phyloP scores from a whole-genome alignment of 2,797 vertebrate genomes.

The Clangula hyemalis region DNA sequence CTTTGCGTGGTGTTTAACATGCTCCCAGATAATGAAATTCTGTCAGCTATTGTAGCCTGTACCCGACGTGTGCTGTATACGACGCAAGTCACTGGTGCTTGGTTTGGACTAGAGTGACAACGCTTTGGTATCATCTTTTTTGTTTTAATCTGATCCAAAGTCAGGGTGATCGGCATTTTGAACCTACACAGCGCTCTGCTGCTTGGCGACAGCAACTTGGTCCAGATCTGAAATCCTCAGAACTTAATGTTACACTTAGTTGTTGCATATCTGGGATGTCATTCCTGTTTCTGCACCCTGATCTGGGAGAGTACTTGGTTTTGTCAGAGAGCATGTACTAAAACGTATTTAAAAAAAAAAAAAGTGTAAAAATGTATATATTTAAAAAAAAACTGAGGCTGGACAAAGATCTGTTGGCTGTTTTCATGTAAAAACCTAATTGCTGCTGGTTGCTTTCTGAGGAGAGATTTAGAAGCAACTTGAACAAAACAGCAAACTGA shows the following conservation, averaged over 20 bases:
- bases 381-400: background rate
- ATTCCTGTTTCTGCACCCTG: background rate
- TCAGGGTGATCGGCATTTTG: background rate
- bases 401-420: background rate
- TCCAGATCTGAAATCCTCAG: background rate
- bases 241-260: background rate
- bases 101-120: background rate
- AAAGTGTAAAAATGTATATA: no score
- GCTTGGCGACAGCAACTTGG: background rate
- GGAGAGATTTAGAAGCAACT: background rate
- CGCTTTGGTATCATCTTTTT: background rate
- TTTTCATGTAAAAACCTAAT: background rate
- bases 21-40: background rate
- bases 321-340: background rate
- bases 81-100: background rate
- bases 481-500: background rate
- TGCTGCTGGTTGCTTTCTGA: background rate
- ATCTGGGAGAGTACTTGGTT: background rate
- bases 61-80: background rate
- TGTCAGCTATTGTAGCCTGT: background rate
- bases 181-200: fast-evolving
- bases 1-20: background rate
- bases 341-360: no score
- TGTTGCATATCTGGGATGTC: background rate
- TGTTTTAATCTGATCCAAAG: background rate